These are phyloP conservation scores for Adineta ricciae DNA, from an alignment of 2,888 invertebrate species.

Conservation along the genomic window DNA sequence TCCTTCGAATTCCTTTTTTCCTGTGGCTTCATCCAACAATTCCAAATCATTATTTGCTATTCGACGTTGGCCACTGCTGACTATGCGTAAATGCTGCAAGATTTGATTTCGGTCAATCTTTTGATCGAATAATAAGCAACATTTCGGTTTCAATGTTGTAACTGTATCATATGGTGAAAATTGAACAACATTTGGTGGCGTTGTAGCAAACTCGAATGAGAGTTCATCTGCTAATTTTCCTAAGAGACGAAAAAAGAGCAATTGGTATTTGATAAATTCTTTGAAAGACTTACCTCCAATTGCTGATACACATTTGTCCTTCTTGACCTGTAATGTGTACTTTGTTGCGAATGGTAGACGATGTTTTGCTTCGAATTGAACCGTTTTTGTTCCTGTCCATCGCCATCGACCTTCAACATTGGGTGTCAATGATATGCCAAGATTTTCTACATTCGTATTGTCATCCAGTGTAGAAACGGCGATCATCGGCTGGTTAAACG, in stretches of 20 bases:
- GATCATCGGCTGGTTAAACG: constrained; percentile 8
- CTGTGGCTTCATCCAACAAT: background rate
- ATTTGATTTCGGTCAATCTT: background rate
- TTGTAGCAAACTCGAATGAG: constrained; percentile 1
- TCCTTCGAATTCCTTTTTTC: background rate
- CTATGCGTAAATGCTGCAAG: background rate
- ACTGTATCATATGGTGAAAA: background rate
- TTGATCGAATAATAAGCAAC: constrained; percentile 7
- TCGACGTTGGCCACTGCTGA: background rate
- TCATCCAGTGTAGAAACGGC: constrained; percentile 5
- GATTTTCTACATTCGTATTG: background rate
- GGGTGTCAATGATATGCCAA: constrained; percentile 8
- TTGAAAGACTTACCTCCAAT: background rate
- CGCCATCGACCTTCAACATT: background rate
- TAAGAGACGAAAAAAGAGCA: background rate
- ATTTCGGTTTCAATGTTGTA: background rate
- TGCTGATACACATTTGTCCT: constrained; percentile 8
- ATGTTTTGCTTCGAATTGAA: constrained; percentile 15
- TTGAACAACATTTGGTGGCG: background rate
- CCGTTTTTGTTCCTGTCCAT: constrained; percentile 16
- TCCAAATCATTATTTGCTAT: background rate
- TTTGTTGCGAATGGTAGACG: constrained; percentile 14
- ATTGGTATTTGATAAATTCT: too few relatives aligned
- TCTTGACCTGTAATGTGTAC: background rate
- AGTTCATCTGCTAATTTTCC: background rate